Conservation (phyloP, 2,113 vertebrate genomes). For the Casuarius casuarius region DNA sequence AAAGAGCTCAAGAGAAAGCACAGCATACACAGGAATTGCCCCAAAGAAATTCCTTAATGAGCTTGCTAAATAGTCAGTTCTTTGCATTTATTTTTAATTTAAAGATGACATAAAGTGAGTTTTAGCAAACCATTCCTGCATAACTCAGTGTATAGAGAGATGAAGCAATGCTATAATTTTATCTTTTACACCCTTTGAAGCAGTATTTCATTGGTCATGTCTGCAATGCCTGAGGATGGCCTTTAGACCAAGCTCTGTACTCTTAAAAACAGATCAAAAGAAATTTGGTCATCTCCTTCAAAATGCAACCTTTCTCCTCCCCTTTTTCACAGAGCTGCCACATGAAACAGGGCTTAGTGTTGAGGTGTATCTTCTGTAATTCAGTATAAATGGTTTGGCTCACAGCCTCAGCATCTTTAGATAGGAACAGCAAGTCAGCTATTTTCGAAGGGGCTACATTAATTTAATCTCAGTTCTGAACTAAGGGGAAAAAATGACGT, state of each 20-base stretch:
- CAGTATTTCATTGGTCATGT: background rate
- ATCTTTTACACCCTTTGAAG: conserved; percentile 43
- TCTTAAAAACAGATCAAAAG: conserved; percentile 51
- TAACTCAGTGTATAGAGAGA: background rate
- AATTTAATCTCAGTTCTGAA: background rate
- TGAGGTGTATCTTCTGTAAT: background rate
- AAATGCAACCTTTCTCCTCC: background rate
- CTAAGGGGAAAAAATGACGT: background rate
- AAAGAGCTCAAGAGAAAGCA: background rate
- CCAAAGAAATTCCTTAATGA: conserved; percentile 4
- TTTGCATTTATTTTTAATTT: conserved; percentile 31
- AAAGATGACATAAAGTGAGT: background rate
- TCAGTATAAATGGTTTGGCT: background rate
- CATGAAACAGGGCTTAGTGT: background rate
- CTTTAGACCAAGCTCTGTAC: background rate
- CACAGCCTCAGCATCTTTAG: background rate
- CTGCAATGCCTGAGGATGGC: background rate
- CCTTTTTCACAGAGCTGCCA: background rate
- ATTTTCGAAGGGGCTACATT: background rate
- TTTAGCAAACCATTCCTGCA: background rate
- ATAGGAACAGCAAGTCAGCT: background rate
- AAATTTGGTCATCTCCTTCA: conserved; percentile 8
- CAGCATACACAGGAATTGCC: background rate
- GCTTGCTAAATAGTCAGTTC: background rate
- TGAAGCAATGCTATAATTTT: conserved; percentile 28